A percentile compares a stretch with the other conserved stretches of the same genome.
Conservation (phyloP, 1,140 invertebrate genomes). For the Diabrotica undecimpunctata region DNA sequence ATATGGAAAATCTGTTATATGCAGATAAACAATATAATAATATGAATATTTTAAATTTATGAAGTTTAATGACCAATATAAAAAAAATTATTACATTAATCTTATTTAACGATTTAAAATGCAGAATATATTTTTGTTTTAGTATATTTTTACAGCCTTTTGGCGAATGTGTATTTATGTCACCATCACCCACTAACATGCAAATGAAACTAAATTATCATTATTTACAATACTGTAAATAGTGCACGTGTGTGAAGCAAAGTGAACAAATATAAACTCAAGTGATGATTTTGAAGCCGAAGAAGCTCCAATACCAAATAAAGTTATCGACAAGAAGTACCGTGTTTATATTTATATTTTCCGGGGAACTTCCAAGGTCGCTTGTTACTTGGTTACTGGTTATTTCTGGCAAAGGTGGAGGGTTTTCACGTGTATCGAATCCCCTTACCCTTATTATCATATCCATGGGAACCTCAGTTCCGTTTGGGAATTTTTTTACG, state of each 20-base stretch:
- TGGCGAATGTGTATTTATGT: no score
- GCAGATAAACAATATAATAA: no score
- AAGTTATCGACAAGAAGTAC: constrained; percentile 46
- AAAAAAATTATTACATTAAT: no score
- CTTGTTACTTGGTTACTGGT: constrained; percentile 48
- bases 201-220: neutral
- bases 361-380: constrained; percentile 27
- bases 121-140: no score
- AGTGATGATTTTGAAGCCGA: constrained; percentile 20
- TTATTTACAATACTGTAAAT: constrained; percentile 18
- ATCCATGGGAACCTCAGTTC: constrained; percentile 65
- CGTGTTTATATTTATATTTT: constrained; percentile 39
- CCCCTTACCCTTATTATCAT: constrained; percentile 47
- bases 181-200: no score
- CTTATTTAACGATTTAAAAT: no score
- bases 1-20: no score
- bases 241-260: constrained; percentile 15
- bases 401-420: constrained; percentile 45
- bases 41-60: no score
- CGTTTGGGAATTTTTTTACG: constrained; percentile 69
- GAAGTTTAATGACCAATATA: no score
- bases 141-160: no score
- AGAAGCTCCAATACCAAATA: constrained; percentile 26
- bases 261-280: constrained; percentile 17
- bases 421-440: constrained; percentile 46